Evolutionary conservation across 2,888 invertebrate species (phyloP), one percentile per base, ranked within the genome.

Genomic region (Parnassius apollo): DNA sequence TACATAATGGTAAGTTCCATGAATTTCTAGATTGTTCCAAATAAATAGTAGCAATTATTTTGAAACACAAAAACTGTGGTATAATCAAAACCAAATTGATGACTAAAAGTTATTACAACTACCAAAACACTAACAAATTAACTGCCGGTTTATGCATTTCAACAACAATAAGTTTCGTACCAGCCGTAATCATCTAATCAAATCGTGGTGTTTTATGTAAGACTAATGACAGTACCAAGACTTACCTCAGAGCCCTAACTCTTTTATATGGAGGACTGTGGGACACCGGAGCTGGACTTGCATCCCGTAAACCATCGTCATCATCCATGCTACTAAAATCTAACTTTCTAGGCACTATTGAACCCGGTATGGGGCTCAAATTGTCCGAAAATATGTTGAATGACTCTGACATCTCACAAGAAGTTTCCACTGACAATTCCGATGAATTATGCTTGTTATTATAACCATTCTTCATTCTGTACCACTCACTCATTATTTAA

Each of bases 371-470:
- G 51, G 93, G 93, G 72, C 93, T 93, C 68, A 93, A 84, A 82
- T 93, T 94, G 63, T 91, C 92, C 70, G 94, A 93, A 75, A 93
- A 92, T 74, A 86, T 81, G 75, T 94, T 94, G 74, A 93, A 93
- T 42, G 90, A 85, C 78, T 93, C 93, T 78, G 94, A 93, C 86
- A 94, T 92, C 82, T 94, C 94, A 85, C 93, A 93, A 69, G 94
- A 93, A 71, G 89, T 92, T 85, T 93, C 93, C 72, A 89, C 90
- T 66, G 93, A 93, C 70, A 93, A 80, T 81, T 93, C 93, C 66
- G 93, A 93, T 65, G 93, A 91, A 81, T 90, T 83, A 68, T 80
- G 80, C 65, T 86, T 85, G 70, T 76, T 82, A 54, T 76, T 82
- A 70, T 78, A 83, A 67, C 83, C 84, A 59, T 80, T 79, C 73